phyloP scores from a whole-genome alignment of 2,797 vertebrate species.

The Crocidura indochinensis region DNA sequence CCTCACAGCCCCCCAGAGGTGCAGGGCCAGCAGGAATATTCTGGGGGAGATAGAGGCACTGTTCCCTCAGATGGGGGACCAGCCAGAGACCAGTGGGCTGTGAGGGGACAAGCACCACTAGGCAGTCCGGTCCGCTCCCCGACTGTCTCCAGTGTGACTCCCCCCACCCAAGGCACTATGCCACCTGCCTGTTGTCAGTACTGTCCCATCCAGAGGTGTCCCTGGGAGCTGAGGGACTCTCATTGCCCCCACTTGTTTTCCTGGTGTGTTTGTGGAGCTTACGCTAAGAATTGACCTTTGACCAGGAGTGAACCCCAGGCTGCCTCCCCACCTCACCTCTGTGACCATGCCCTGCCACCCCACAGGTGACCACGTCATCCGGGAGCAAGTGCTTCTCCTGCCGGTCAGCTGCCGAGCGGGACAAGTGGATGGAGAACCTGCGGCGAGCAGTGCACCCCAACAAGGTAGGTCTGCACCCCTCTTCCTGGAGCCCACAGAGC shows the following conservation, averaged over 20 bases:
- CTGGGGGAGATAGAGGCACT: too few relatives aligned
- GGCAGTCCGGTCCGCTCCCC: not conserved
- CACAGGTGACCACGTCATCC: conserved; percentile 97
- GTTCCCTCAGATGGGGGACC: too few relatives aligned
- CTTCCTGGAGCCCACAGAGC: accelerated
- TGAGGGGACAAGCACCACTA: too few relatives aligned
- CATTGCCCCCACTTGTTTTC: too few relatives aligned
- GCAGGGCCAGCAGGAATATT: not conserved
- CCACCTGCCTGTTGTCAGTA: not conserved
- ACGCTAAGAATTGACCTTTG: not conserved
- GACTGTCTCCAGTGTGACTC: not conserved
- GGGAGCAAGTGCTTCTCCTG: conserved; percentile 99
- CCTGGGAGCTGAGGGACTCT: not conserved
- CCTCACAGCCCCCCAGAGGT: not conserved
- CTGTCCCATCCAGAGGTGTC: not conserved
- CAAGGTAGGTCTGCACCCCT: conserved; percentile 92
- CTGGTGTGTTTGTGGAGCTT: not conserved
- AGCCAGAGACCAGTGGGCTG: too few relatives aligned
- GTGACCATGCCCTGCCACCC: conserved; percentile 35
- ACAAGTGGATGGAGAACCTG: conserved; percentile 99
- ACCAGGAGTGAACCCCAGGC: not conserved
- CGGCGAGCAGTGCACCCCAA: conserved; percentile 98
- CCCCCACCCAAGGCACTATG: not conserved
- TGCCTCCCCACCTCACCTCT: not conserved
- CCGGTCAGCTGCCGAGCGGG: conserved; percentile 97